phyloP scores from a whole-genome alignment of 2,113 vertebrate species.

The Phrynocephalus versicolor region DNA sequence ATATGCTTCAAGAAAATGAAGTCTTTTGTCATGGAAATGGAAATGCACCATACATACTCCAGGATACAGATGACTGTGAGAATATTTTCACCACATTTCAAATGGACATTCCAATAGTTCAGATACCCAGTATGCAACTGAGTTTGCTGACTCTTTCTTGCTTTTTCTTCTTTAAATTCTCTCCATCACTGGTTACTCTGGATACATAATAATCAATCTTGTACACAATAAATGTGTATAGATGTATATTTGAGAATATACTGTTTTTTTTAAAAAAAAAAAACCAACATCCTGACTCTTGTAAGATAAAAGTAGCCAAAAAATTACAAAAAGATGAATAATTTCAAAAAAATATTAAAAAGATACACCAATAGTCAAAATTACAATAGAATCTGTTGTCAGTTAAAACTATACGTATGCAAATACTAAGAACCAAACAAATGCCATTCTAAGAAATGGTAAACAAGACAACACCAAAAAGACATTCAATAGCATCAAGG shows the following conservation, averaged over 20 bases:
- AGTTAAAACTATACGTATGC: no score
- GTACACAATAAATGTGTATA: slow-evolving; percentile 10
- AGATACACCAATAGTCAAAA: not conserved
- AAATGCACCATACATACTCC: slow-evolving; percentile 27
- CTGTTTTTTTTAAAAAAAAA: no score
- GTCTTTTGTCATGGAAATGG: slow-evolving; percentile 57
- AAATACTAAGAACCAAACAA: no score
- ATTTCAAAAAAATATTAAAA: not conserved
- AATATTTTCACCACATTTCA: slow-evolving; percentile 45
- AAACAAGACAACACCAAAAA: not conserved
- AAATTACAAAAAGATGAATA: not conserved
- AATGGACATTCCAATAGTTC: slow-evolving; percentile 23
- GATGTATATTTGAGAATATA: no score
- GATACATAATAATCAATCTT: not conserved
- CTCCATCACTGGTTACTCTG: slow-evolving; percentile 41
- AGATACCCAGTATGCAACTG: slow-evolving; percentile 44
- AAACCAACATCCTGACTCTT: not conserved
- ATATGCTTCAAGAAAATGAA: slow-evolving; percentile 72
- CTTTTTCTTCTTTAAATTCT: slow-evolving; percentile 35
- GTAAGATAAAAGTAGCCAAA: not conserved
- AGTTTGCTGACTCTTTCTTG: slow-evolving; percentile 33
- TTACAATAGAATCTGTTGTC: no score
- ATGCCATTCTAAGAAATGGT: no score
- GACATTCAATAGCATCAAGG: no score
- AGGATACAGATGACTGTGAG: slow-evolving; percentile 25